phyloP scores from a whole-genome alignment of 1,140 invertebrate genomes.

The Hylyphantes graminicola region DNA sequence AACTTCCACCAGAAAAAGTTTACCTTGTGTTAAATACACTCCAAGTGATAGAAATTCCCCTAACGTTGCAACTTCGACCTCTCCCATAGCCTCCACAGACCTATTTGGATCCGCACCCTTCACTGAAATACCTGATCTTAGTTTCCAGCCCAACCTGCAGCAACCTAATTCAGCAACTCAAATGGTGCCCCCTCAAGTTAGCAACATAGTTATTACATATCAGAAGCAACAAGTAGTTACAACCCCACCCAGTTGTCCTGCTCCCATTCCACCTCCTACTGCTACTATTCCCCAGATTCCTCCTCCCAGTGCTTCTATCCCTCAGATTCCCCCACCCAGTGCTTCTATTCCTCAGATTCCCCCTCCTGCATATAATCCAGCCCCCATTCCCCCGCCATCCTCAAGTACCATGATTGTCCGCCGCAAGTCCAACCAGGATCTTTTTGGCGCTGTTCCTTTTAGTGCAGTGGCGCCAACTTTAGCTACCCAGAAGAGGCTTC shows the following conservation, averaged over 20 bases:
- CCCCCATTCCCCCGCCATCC: conserved; percentile 29
- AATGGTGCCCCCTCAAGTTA: conserved; percentile 14
- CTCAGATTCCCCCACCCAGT: no score
- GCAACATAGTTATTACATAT: conserved; percentile 52
- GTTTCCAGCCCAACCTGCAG: not conserved
- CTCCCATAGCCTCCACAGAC: conserved; percentile 59
- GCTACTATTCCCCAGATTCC: conserved; percentile 4
- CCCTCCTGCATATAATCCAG: conserved; percentile 5
- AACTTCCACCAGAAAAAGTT: conserved; percentile 14
- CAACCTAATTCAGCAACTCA: not conserved
- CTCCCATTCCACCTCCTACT: no score
- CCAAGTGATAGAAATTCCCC: conserved; percentile 39
- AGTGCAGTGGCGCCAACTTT: conserved; percentile 63
- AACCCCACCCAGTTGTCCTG: not conserved
- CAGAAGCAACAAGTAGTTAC: conserved; percentile 33
- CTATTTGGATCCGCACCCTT: conserved; percentile 64
- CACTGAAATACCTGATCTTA: conserved; percentile 49
- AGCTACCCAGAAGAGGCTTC: conserved; percentile 33
- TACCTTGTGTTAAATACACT: conserved; percentile 47
- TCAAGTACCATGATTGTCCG: conserved; percentile 58
- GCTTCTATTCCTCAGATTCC: no score
- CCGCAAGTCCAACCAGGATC: conserved; percentile 67
- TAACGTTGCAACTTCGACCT: conserved; percentile 15
- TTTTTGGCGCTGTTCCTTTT: conserved; percentile 76
- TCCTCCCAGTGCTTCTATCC: not conserved